Evolutionary conservation across 2,113 vertebrate species (phyloP), one percentile per base, ranked within the genome.

Genomic region (Chrysochloris asiatica): DNA sequence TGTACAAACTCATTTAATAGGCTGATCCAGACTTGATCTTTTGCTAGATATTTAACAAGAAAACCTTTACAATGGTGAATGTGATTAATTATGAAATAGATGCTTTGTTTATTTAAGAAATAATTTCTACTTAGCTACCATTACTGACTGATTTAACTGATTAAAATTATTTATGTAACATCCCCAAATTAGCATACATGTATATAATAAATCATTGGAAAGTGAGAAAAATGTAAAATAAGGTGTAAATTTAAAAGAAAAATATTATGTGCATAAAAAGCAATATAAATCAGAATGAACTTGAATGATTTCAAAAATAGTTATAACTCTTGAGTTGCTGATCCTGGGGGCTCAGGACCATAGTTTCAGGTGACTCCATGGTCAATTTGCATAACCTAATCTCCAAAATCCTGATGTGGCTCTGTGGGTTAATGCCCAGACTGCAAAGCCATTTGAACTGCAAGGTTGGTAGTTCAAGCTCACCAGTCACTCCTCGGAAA

Each of bases 21-120:
- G 41, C 36, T 54, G 26, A 90, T n/a, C 13, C 50, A 14, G 54
- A n/a, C 2, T 16, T 59, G 67, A 50, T n/a, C 4, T 30, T 71
- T 90, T 83, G 24, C 16, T 76, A 30, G 30, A 56, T 92, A 80
- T 61, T 36, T 76, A 83, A n/a, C 71, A 59, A 78, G 5, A 89
- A 86, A 56, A 47, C 0, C 1, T 80, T 54, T 69, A 33, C 2
- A 63, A 73, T 33, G 19, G 8, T 48, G 1, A 56, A 48, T 17
- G 54, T 33, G 83, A 77, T 16, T 59, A n/a, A n/a, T n/a, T n/a
- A n/a, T n/a, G n/a, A n/a, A n/a, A n/a, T n/a, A n/a, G n/a, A n/a
- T n/a, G n/a, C n/a, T n/a, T n/a, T n/a, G n/a, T 89, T 86, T 28
- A 69, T 86, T 91, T 56, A 22, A 36, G 17, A 93, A 52, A 77